Evolutionary conservation across 1,140 invertebrate genomes (phyloP).

Genomic region (Wiebesia pumilae): DNA sequence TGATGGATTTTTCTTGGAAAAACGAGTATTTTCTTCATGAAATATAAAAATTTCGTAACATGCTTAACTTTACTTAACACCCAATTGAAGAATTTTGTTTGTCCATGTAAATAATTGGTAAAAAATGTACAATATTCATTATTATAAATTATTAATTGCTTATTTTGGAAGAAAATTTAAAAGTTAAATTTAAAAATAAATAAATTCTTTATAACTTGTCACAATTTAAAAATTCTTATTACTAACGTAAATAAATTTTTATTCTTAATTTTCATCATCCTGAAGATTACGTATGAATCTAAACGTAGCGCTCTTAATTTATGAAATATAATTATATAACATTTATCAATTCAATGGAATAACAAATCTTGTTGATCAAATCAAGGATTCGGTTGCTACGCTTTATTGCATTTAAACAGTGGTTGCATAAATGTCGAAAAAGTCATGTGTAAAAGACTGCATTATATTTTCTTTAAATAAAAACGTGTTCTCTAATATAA

Average conservation of each 20-base stretch:
- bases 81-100: not conserved
- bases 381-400: not conserved
- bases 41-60: not conserved
- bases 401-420: not conserved
- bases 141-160: not conserved
- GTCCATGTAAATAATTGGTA: not conserved
- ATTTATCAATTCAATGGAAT: not conserved
- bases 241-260: not conserved
- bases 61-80: not conserved
- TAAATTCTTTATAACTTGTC: not conserved
- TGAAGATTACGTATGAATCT: not conserved
- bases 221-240: not conserved
- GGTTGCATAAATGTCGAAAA: not conserved
- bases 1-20: not conserved
- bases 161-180: not conserved
- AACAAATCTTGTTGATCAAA: not conserved
- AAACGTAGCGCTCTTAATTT: not conserved
- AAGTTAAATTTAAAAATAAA: not conserved
- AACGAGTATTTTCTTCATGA: not conserved
- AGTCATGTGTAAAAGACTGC: conserved; percentile 44
- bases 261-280: not conserved
- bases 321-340: not conserved
- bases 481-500: conserved; percentile 32
- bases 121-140: not conserved
- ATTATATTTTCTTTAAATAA: conserved; percentile 27